phyloP scores from a whole-genome alignment of 1,140 invertebrate genomes.

The Drosophila grimshawi region DNA sequence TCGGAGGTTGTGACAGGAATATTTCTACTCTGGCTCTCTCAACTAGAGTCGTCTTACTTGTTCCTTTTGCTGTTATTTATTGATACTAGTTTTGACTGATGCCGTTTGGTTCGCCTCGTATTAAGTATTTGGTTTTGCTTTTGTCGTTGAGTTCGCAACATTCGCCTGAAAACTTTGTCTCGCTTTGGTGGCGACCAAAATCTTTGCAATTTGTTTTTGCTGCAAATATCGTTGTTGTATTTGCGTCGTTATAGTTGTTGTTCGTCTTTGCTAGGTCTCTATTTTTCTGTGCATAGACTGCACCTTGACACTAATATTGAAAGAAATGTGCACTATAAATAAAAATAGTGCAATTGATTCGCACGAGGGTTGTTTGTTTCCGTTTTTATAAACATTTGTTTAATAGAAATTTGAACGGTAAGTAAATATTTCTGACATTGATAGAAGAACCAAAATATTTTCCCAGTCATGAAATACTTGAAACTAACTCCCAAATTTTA shows the following conservation, averaged over 20 bases:
- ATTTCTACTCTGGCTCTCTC: neutral
- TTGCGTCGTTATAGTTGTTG: conserved; percentile 23
- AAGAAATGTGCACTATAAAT: conserved; percentile 79
- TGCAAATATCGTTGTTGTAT: conserved; percentile 6
- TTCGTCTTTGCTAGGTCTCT: conserved; percentile 46
- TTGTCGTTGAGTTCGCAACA: conserved; percentile 33
- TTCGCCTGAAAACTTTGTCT: conserved; percentile 34
- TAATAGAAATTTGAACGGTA: neutral
- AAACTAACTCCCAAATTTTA: neutral
- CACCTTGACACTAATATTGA: conserved; percentile 81
- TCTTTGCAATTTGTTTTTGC: conserved; percentile 23
- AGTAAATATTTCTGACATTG: neutral
- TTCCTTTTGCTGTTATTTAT: conserved; percentile 43
- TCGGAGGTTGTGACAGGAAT: too few species aligned
- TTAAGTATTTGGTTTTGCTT: conserved; percentile 39
- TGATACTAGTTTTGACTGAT: conserved; percentile 59
- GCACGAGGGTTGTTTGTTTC: conserved; percentile 38
- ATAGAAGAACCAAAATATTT: neutral
- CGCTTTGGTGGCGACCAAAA: conserved; percentile 29
- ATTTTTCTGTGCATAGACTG: conserved; percentile 54
- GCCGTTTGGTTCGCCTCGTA: conserved; percentile 49
- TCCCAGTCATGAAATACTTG: neutral
- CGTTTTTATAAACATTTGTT: conserved; percentile 55
- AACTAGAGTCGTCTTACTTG: neutral
- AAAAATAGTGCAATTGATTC: conserved; percentile 65